These are phyloP conservation scores for Tiphia femorata DNA, from an alignment of 2,888 invertebrate species.

Conservation along the genomic window DNA sequence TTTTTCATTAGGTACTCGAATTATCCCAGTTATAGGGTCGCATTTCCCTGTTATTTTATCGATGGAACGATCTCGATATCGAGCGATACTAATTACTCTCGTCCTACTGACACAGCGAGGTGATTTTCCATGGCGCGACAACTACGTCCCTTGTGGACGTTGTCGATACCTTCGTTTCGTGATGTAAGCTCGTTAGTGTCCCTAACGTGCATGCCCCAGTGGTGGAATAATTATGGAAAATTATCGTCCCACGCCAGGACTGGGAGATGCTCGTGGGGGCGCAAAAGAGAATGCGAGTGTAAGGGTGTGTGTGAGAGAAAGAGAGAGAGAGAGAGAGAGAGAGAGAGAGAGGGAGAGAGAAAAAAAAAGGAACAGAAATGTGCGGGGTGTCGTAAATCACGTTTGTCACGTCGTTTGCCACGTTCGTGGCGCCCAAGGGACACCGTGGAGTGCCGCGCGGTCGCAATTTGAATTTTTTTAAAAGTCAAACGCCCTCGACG, in stretches of 20 bases:
- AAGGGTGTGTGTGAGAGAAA: not conserved
- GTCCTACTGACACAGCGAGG: constrained; percentile 41
- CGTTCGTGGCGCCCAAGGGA: too few species aligned
- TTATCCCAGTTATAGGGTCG: not conserved
- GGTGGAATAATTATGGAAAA: constrained; percentile 42
- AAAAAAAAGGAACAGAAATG: constrained; percentile 5
- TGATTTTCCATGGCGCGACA: constrained; percentile 27
- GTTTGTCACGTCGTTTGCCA: not conserved
- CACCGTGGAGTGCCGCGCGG: too few species aligned
- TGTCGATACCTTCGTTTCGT: constrained; percentile 39
- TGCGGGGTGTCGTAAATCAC: constrained; percentile 25
- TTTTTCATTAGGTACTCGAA: not conserved
- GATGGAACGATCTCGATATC: not conserved
- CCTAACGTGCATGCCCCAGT: constrained; percentile 39
- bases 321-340: not conserved
- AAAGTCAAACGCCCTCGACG: too few species aligned
- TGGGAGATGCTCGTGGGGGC: constrained; percentile 27
- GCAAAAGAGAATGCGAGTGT: constrained; percentile 12
- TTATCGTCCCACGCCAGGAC: constrained; percentile 36
- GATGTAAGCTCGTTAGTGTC: constrained; percentile 39
- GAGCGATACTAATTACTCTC: too few species aligned
- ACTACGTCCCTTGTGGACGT: constrained; percentile 18
- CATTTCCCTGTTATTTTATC: not conserved
- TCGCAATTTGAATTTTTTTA: too few species aligned
- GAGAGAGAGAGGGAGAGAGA: not conserved